These are phyloP conservation scores for Bettongia penicillata DNA, from an alignment of 2,113 vertebrate species.

Conservation along the genomic window DNA sequence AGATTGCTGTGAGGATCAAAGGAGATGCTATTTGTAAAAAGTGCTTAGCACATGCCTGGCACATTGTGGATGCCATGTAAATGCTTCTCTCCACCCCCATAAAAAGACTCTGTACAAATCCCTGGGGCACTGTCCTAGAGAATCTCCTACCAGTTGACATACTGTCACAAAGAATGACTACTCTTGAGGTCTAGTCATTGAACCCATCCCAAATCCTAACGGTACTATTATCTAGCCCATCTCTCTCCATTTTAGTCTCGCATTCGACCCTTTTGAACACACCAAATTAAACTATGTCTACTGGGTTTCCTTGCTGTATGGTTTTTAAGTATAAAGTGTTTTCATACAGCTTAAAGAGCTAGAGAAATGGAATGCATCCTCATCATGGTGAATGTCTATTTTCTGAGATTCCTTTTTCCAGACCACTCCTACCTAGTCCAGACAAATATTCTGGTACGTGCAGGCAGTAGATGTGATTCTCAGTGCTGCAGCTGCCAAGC, in stretches of 20 bases:
- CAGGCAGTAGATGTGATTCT: conserved; percentile 67
- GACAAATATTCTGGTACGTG: conserved; percentile 35
- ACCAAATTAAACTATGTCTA: background rate
- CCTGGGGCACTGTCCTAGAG: background rate
- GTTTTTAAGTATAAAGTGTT: background rate
- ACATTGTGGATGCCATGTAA: background rate
- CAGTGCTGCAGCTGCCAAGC: conserved; percentile 47
- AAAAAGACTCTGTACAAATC: background rate
- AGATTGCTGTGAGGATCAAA: background rate
- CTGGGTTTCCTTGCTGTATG: background rate
- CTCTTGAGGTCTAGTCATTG: background rate
- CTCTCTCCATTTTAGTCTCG: background rate
- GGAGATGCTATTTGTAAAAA: background rate
- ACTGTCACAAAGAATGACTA: background rate
- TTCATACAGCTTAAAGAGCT: background rate
- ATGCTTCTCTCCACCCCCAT: background rate
- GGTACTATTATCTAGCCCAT: background rate
- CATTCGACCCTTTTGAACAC: background rate
- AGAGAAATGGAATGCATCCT: background rate
- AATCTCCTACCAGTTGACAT: background rate
- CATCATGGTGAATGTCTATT: background rate
- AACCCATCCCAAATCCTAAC: background rate
- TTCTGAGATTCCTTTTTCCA: conserved; percentile 29
- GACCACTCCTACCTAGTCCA: conserved; percentile 23
- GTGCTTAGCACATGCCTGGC: background rate